These are phyloP conservation scores for Phenganax stokvisi DNA, from an alignment of 92 coral and sea anemone genomes.

Conservation along the genomic window DNA sequence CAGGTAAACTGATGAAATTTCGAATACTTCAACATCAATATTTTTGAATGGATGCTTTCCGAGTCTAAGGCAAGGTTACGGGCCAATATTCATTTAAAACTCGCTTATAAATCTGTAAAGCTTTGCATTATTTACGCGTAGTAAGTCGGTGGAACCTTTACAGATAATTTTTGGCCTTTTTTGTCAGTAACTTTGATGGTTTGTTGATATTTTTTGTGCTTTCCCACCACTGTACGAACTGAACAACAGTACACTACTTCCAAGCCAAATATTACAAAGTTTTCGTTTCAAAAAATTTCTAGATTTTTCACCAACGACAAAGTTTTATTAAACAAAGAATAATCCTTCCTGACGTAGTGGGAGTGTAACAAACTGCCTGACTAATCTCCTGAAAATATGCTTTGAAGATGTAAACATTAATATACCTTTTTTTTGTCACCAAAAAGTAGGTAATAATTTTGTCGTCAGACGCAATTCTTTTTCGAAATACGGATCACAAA, in stretches of 20 bases:
- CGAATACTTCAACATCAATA: constrained; percentile 16
- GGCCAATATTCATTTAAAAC: constrained; percentile 13
- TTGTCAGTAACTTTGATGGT: background rate
- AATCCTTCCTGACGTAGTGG: background rate
- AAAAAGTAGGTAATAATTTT: background rate
- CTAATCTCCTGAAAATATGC: background rate
- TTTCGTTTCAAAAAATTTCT: background rate
- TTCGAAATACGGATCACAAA: background rate
- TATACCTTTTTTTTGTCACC: background rate
- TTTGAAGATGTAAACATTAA: background rate
- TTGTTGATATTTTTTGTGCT: constrained; percentile 2
- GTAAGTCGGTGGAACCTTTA: background rate
- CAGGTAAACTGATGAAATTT: constrained; percentile 54
- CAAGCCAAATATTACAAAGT: background rate
- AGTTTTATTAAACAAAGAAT: background rate
- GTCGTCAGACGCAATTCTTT: no score
- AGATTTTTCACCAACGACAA: background rate
- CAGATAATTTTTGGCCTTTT: background rate
- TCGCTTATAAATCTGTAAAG: background rate
- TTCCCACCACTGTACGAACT: background rate
- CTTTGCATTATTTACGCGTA: background rate
- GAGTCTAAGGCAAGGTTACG: constrained; percentile 1
- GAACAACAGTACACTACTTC: background rate
- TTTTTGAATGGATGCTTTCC: background rate
- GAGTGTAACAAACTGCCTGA: background rate